Conservation (phyloP, 2,113 vertebrate species). For the Ammodramus savannarum region DNA sequence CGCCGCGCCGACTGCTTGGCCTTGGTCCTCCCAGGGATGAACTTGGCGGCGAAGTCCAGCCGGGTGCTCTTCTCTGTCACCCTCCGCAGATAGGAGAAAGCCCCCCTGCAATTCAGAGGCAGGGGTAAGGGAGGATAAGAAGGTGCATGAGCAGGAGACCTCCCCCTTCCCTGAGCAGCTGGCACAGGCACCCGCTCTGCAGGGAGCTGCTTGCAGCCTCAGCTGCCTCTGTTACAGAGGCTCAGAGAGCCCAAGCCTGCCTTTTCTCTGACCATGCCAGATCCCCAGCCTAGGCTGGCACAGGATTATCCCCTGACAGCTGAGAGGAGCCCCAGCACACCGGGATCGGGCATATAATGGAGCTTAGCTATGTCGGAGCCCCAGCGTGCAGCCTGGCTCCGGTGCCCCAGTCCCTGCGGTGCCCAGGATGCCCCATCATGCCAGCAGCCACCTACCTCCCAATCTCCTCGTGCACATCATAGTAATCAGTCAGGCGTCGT, state of each 20-base stretch:
- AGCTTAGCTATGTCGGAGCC: background rate
- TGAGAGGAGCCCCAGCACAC: background rate
- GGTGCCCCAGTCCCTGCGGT: background rate
- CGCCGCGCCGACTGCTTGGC: conserved; percentile 82
- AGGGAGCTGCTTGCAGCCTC: background rate
- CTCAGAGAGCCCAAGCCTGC: background rate
- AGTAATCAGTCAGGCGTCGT: conserved; percentile 86
- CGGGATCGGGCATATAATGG: background rate
- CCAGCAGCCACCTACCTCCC: conserved; percentile 77
- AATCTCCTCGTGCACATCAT: conserved; percentile 92
- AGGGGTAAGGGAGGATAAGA: background rate
- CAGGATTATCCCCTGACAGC: rapidly evolving
- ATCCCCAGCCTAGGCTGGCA: background rate
- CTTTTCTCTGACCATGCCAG: background rate
- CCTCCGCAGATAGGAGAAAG: conserved; percentile 94
- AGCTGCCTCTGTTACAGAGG: background rate
- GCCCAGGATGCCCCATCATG: rapidly evolving
- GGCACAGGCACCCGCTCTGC: rapidly evolving
- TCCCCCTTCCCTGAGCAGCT: background rate
- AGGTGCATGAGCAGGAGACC: background rate
- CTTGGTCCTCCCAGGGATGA: conserved; percentile 90
- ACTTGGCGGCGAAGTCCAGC: conserved; percentile 90
- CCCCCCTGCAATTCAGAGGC: conserved; percentile 75
- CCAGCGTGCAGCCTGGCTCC: background rate
- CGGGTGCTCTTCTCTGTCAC: conserved; percentile 86